Evolutionary conservation across 2,888 invertebrate genomes (phyloP), one percentile per base, ranked within the genome.

Genomic region (Parascotia fuliginaria): DNA sequence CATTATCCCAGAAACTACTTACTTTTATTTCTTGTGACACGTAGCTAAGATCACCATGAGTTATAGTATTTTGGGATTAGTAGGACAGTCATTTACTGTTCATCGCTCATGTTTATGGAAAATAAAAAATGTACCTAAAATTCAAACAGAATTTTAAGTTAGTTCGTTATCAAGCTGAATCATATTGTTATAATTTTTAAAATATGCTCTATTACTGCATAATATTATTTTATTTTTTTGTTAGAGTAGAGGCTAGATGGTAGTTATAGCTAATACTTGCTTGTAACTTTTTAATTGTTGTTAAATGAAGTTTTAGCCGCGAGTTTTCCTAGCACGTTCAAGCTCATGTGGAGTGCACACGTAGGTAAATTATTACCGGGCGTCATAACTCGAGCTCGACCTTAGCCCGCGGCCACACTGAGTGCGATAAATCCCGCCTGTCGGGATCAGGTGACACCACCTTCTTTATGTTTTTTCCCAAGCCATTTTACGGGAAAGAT

Each of bases 391-490:
- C 79, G 75, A 44, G 76, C 68, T 75, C 83, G 85, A 85, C 87
- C 91, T 92, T 81, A 92, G 89, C 89, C 88, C 85, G 83, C 79
- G 90, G 90, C 87, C 89, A 91, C 90, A 91, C 88, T 78, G 85
- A 79, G 81, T 63, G 77, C 77, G 49, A 88, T 92, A 87, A 92
- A 91, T 92, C 89, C 70, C 69, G 64, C 65, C 86, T 88, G 91
- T 89, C 92, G 79, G 85, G 90, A 88, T 91, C 92, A 92, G 92
- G 92, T 92, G 92, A 92, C 92, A 92, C 90, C 89, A 85, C 88
- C 90, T 92, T 91, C 92, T 92, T 92, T 92, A 92, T 92, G 92
- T 92, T 92, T 92, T 92, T 92, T 92, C 92, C 91, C 92, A 92
- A 89, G 89, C 92, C 87, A 83, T 92, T 92, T 92, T 92, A 92